These are phyloP conservation scores for Sitophilus oryzae DNA, from an alignment of 1,140 invertebrate species.

Conservation along the genomic window DNA sequence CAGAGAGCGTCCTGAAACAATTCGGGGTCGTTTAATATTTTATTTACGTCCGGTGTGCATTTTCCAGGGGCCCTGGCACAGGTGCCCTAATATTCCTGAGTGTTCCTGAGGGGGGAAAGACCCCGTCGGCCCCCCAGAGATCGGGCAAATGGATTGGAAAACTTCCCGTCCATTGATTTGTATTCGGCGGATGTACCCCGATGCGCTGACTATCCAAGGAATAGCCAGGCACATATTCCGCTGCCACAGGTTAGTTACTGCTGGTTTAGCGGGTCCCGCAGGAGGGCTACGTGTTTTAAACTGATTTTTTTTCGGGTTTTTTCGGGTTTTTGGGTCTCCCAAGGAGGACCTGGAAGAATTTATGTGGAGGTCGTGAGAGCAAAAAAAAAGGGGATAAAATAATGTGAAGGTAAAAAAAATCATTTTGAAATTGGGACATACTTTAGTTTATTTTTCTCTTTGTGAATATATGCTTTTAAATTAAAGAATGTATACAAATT, in stretches of 20 bases:
- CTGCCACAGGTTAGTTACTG: conserved; percentile 24
- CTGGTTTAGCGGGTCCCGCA: conserved; percentile 3
- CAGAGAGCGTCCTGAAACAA: no score
- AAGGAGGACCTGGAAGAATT: no score
- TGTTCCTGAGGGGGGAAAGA: conserved; percentile 27
- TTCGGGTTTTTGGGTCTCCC: no score
- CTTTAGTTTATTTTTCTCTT: no score
- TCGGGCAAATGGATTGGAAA: conserved; percentile 42
- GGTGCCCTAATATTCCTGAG: conserved; percentile 35
- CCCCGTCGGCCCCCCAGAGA: conserved; percentile 30
- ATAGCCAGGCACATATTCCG: conserved; percentile 36
- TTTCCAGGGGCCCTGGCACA: conserved; percentile 18
- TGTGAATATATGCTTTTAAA: no score
- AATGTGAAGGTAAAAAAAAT: no score
- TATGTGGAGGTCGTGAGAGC: no score
- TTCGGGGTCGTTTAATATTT: conserved; percentile 16
- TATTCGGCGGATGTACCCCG: conserved; percentile 32
- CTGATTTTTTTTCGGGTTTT: no score
- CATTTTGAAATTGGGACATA: no score
- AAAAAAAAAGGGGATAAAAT: no score
- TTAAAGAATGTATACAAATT: no score
- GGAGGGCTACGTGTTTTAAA: no score
- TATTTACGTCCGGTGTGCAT: conserved; percentile 16
- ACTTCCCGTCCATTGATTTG: conserved; percentile 43
- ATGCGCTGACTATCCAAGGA: conserved; percentile 24